Evolutionary conservation across 1,140 invertebrate genomes (phyloP), one percentile per base, ranked within the genome.

Genomic region (Aphelinus certus): DNA sequence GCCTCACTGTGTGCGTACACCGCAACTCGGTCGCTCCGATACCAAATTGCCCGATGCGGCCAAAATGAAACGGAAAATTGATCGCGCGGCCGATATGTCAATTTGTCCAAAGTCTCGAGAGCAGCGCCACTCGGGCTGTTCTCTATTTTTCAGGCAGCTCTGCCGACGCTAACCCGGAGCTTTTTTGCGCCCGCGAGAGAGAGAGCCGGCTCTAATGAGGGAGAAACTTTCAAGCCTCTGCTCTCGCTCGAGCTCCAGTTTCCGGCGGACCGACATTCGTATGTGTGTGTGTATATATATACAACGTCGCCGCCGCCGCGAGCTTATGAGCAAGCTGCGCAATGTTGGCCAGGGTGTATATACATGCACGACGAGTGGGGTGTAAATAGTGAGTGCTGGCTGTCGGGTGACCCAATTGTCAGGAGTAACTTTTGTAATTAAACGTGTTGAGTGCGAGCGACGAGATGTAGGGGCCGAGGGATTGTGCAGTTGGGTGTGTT

Each of bases 21-120:
- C 26, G 26, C 26, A 26, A 10, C 48, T 51, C 49, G 48, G 65
- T 58, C 10, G 53, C 26, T 26, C 26, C 65, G 64, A 74, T 74
- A 74, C 62, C 57, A 75, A 74, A 74, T 74, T 74, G 49, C 72
- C 45, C 57, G 72, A 43, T 48, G 57, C 47, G 51, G 58, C 26
- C 26, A 75, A 71, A 76, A 76, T 66, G 68, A 76, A 61, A 26
- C 64, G 68, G 68, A 76, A 76, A 76, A 76, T 76, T 76, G 74
- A 71, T 76, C 71, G 65, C 26, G 26, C 26, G 26, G 26, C 26
- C 67, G 73, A 26, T 26, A 75, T 64, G 73, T 64, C 73, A 64
- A 75, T 75, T 74, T 74, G 57, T 74, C 26, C 9, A 68, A 56
- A 68, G 72, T 68, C 26, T 26, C 72, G 65, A 62, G 71, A 46